Percentiles rank a stretch among this genome's conserved stretches.
Conservation (phyloP, 2,113 vertebrate genomes). For the Sisor rabdophorus region DNA sequence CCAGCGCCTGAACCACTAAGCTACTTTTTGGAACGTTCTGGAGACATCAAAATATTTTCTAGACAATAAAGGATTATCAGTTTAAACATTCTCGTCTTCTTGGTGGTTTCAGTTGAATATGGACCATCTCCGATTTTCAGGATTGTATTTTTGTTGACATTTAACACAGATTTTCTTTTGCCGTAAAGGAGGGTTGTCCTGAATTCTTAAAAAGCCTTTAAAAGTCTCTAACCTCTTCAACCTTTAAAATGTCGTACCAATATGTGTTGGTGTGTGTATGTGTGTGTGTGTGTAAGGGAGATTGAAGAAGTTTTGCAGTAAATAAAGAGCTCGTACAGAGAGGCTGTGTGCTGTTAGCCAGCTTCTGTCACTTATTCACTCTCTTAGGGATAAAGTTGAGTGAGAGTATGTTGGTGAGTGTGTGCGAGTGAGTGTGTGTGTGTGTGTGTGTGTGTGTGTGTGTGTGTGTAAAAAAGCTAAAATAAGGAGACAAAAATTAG, state of each 20-base stretch:
- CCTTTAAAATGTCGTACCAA: background rate
- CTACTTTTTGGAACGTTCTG: too few species aligned
- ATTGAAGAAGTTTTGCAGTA: background rate
- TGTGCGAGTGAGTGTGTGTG: background rate
- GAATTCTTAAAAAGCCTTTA: background rate
- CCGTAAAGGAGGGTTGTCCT: background rate
- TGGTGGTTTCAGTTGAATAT: too few species aligned
- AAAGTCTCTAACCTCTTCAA: background rate
- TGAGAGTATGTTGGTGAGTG: background rate
- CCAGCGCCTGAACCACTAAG: too few species aligned
- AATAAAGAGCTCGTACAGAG: background rate
- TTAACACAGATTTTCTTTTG: too few species aligned
- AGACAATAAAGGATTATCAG: too few species aligned
- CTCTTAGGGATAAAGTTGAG: background rate
- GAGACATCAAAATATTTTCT: too few species aligned
- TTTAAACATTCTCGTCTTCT: too few species aligned
- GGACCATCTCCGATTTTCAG: too few species aligned
- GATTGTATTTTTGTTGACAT: too few species aligned
- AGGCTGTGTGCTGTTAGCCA: background rate
- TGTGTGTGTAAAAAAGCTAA: background rate
- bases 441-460: constrained; percentile 12
- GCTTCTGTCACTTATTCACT: background rate
- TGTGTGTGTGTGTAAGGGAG: background rate
- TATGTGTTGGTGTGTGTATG: background rate
- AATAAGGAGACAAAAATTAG: background rate